A percentile compares a stretch with the other conserved stretches of the same genome.
Evolutionary conservation across 2,888 invertebrate species (phyloP).

Genomic region (Diabrotica balteata): DNA sequence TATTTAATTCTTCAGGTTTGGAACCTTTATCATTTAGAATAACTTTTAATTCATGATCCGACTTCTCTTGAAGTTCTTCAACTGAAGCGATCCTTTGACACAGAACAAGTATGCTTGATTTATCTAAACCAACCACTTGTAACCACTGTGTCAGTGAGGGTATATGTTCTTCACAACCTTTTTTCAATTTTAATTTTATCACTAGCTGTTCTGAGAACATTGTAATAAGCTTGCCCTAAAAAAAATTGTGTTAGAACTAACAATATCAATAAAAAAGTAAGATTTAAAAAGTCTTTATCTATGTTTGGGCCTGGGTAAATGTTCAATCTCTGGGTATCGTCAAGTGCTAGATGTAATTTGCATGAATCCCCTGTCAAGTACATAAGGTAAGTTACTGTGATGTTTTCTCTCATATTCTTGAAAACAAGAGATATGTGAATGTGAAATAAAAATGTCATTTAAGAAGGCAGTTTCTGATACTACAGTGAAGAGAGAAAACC

Average conservation of each 20-base stretch:
- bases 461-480: no score
- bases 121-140: slow-evolving; percentile 83
- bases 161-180: slow-evolving; percentile 70
- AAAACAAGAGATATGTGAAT: no score
- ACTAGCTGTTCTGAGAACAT: slow-evolving; percentile 90
- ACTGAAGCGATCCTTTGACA: slow-evolving; percentile 77
- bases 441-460: no score
- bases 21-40: slow-evolving; percentile 71
- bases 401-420: no score
- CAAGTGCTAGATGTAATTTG: no score
- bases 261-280: no score
- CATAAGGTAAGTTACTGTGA: no score
- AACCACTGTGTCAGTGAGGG: slow-evolving; percentile 92
- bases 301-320: no score
- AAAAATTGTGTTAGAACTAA: slow-evolving; percentile 32
- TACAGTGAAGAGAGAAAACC: no score
- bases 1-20: slow-evolving; percentile 81
- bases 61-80: slow-evolving; percentile 83
- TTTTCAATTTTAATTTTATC: slow-evolving; percentile 81
- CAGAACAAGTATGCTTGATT: slow-evolving; percentile 76
- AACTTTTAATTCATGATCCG: slow-evolving; percentile 80
- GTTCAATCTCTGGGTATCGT: no score
- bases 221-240: slow-evolving; percentile 90
- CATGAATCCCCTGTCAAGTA: no score
- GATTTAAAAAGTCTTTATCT: no score